phyloP scores from a whole-genome alignment of 2,888 invertebrate species.

The Meandrusa payeni region DNA sequence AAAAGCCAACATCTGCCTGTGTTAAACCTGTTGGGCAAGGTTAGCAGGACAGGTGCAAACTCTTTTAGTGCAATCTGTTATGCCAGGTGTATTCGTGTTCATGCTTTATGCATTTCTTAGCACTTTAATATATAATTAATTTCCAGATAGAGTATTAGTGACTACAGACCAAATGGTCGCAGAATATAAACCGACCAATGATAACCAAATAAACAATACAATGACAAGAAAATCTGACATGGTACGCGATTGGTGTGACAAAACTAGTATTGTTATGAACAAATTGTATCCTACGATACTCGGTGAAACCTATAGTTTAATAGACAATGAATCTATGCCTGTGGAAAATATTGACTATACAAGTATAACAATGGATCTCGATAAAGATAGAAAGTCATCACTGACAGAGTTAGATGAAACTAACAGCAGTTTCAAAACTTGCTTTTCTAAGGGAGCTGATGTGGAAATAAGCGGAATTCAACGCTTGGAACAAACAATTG shows the following conservation, averaged over 20 bases:
- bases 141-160: conserved; percentile 83
- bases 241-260: conserved; percentile 70
- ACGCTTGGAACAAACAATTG: conserved; percentile 45
- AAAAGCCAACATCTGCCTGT: conserved; percentile 18
- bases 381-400: conserved; percentile 33
- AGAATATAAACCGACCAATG: conserved; percentile 73
- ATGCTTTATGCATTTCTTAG: too few relatives aligned
- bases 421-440: conserved; percentile 56
- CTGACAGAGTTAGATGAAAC: conserved; percentile 39
- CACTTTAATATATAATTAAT: too few relatives aligned
- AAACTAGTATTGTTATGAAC: conserved; percentile 60
- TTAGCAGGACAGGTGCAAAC: conserved; percentile 17
- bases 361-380: conserved; percentile 49
- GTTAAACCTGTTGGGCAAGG: conserved; percentile 16
- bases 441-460: conserved; percentile 45
- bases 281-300: conserved; percentile 70
- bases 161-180: conserved; percentile 81
- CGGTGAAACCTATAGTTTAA: conserved; percentile 50
- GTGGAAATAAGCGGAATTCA: conserved; percentile 60
- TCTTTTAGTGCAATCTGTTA: conserved; percentile 14
- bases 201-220: conserved; percentile 48
- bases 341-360: conserved; percentile 45
- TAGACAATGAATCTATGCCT: conserved; percentile 56
- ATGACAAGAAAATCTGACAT: conserved; percentile 59
- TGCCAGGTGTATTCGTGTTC: conserved; percentile 11